Base-by-base conservation (phyloP, 2,888 invertebrate species). In the Clistopyga incitator region DNA sequence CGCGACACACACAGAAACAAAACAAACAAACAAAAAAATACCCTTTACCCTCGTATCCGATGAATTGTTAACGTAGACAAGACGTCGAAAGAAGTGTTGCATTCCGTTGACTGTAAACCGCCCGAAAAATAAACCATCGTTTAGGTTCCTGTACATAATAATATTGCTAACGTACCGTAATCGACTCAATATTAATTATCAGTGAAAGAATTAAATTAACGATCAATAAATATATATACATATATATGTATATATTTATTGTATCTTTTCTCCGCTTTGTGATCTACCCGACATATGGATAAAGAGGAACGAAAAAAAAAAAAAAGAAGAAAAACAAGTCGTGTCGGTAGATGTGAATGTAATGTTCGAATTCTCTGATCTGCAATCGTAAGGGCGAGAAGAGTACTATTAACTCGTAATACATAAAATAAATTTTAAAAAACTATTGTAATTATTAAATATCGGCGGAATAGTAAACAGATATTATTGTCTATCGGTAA, bases 251-350 rank as follows among this genome's bases (percentile, higher is more conserved):
- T 84, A 81, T 85, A 86, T 87, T 86, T 82, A 88, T 87, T 88
- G 89, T 89, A 88, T 88, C 88, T 89, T 86, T 86, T 89, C 89
- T 91, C 87, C 86, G 90, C 90, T 90, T 90, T 89, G 88, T 90
- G 88, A 90, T 91, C 89, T 89, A 88, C 88, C 87, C 88, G 87
- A 87, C 85, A 87, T 87, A 75, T 10, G 23, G 45, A 61, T 34
- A 52, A 52, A 47, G 52, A 78, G 59, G 52, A 78, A 64, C 13
- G 13, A 38, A 56, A 59, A 59, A 56, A 86, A 56, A 80, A 70
- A n/a, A n/a, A n/a, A n/a, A n/a, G n/a, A n/a, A n/a, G n/a, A n/a
- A n/a, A n/a, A n/a, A n/a, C n/a, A n/a, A 83, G 76, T 86, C 84
- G 84, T n/a, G n/a, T 86, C 84, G 86, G 86, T 86, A 88, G 86